Evolutionary conservation across 2,888 invertebrate species (phyloP), one percentile per base, ranked within the genome.

Genomic region (Zaprionus obscuricornis): DNA sequence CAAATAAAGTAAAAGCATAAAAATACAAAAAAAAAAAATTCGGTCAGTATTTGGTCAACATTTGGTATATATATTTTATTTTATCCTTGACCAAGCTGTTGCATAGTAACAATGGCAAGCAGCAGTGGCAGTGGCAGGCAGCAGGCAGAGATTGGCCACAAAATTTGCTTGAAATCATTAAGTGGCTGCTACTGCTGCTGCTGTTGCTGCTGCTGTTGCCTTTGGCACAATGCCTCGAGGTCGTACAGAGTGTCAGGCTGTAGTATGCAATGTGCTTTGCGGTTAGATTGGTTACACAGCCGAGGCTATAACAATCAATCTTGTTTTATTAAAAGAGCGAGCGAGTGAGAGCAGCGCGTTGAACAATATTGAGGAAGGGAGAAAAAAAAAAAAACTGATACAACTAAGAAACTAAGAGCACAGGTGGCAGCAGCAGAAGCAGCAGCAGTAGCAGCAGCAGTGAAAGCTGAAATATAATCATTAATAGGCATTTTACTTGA

Each of bases 301-400:
- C 49, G 16, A 29, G 45, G 47, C 54, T 57, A 74, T 58, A 82
- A 78, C 65, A 85, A 79, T 85, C 85, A 85, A 85, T 79, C 78
- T 72, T 67, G 56, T 68, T 76, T 63, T 74, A 74, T 74, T 74
- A 74, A 73, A 66, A 57, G 62, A 27, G 46, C 31, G 13, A 31
- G 16, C 49, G 24, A 17, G 36, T 49, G 46, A 17, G 24, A 17
- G 40, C 34, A 36, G 37, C 20, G 14, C 27, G 22, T 2, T 11
- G 29, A 27, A 2, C 22, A 13, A 26, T 7, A 17, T 2, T 26
- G n/a, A 8, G 22, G 11, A 14, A 17, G 24, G 24, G 42, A 18
- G 7, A 22, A 7, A 3, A 52, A 31, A 16, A 14, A 26, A 29
- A 34, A 10, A 33, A 33, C 42, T 37, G 46, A 40, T 10, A 26